Evolutionary conservation across 2,113 vertebrate genomes (phyloP).

Genomic region (Daboia siamensis): DNA sequence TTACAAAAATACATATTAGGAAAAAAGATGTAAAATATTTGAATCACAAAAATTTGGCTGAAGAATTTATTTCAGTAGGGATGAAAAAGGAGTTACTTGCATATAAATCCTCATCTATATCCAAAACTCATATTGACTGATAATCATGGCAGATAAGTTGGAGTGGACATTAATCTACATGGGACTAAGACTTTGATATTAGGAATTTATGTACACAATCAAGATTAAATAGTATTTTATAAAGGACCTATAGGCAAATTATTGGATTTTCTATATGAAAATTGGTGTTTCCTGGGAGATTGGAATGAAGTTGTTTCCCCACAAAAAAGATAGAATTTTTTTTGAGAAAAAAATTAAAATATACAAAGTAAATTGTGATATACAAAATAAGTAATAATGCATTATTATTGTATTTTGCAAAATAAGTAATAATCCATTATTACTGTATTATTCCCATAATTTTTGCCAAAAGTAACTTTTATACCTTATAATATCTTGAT

Average conservation of each 20-base stretch:
- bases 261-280: neutral
- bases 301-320: neutral
- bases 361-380: neutral
- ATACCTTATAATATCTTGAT: neutral
- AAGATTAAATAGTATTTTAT: neutral
- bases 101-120: neutral
- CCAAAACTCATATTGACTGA: neutral
- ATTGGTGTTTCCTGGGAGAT: neutral
- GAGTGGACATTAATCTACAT: neutral
- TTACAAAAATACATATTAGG: neutral
- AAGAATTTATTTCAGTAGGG: neutral
- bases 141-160: neutral
- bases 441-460: neutral
- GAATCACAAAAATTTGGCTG: neutral
- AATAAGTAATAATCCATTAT: neutral
- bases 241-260: neutral
- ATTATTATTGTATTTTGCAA: neutral
- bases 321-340: neutral
- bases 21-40: neutral
- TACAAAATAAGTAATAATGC: neutral
- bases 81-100: neutral
- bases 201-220: neutral
- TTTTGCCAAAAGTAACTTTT: neutral
- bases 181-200: neutral
- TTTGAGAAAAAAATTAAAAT: neutral